These are phyloP conservation scores for Mellivora capensis DNA, from an alignment of 2,113 vertebrate species.

Conservation along the genomic window DNA sequence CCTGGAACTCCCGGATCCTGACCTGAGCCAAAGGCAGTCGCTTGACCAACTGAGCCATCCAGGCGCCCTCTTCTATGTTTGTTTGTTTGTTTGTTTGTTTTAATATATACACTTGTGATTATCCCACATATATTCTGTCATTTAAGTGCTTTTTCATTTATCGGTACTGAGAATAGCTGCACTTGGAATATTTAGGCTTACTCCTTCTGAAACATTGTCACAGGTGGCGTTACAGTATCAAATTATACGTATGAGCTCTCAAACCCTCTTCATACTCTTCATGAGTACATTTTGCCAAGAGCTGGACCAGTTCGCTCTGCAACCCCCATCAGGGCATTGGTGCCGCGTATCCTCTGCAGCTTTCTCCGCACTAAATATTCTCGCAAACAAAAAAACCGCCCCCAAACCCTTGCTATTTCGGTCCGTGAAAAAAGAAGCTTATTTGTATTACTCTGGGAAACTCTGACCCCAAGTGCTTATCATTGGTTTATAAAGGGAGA, in stretches of 20 bases:
- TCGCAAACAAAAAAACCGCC: not conserved
- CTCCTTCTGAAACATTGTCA: not conserved
- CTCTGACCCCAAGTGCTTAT: not conserved
- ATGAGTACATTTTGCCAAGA: not conserved
- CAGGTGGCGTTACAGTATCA: not conserved
- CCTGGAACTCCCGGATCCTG: too few species aligned
- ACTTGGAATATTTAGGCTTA: not conserved
- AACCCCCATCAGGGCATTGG: accelerated
- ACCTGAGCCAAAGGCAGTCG: too few species aligned
- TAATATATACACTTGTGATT: not conserved
- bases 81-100: not conserved
- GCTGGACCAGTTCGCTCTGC: not conserved
- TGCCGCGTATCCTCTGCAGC: not conserved
- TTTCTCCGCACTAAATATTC: not conserved
- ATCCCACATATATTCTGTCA: not conserved
- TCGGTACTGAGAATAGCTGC: not conserved
- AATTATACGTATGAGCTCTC: not conserved
- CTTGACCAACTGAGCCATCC: too few species aligned
- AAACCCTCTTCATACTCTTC: not conserved
- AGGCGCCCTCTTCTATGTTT: not conserved
- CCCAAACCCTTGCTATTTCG: not conserved
- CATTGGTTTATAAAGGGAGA: not conserved
- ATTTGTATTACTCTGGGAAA: not conserved
- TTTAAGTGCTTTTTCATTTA: not conserved
- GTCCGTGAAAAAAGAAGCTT: not conserved